Percentiles rank a stretch among this genome's conserved stretches.
Evolutionary conservation across 2,113 vertebrate species (phyloP).

Genomic region (Sardina pilchardus): DNA sequence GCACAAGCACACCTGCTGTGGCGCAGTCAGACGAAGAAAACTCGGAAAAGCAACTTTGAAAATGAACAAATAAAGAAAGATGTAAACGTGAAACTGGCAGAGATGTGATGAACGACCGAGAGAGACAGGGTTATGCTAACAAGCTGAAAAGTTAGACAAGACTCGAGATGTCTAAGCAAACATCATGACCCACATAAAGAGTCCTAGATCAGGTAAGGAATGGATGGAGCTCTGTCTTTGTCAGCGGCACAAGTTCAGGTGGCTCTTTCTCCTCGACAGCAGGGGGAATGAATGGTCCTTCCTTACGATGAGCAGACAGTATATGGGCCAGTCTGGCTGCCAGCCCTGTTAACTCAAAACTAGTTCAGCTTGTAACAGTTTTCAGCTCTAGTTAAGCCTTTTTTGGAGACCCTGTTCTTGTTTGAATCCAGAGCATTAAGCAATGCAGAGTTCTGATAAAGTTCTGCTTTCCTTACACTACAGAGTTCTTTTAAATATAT

Average conservation of each 20-base stretch:
- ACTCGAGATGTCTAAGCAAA: background rate
- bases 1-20: background rate
- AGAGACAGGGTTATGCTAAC: constrained; percentile 21
- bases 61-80: background rate
- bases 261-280: constrained; percentile 3
- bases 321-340: constrained; percentile 9
- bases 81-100: background rate
- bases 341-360: constrained; percentile 17
- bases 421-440: background rate
- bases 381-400: constrained; percentile 11
- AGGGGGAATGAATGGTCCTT: constrained; percentile 12
- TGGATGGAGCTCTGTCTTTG: constrained; percentile 13
- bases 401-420: background rate
- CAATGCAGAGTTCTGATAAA: background rate
- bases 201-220: constrained; percentile 10
- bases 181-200: constrained; percentile 14
- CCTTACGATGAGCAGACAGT: background rate
- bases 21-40: background rate
- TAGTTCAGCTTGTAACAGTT: constrained; percentile 18
- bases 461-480: background rate
- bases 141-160: constrained; percentile 19
- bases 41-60: background rate
- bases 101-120: background rate
- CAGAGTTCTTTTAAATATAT: background rate
- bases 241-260: constrained; percentile 6